Evolutionary conservation across 2,888 invertebrate genomes (phyloP).

Genomic region (Zhuqinia jingwanae): DNA sequence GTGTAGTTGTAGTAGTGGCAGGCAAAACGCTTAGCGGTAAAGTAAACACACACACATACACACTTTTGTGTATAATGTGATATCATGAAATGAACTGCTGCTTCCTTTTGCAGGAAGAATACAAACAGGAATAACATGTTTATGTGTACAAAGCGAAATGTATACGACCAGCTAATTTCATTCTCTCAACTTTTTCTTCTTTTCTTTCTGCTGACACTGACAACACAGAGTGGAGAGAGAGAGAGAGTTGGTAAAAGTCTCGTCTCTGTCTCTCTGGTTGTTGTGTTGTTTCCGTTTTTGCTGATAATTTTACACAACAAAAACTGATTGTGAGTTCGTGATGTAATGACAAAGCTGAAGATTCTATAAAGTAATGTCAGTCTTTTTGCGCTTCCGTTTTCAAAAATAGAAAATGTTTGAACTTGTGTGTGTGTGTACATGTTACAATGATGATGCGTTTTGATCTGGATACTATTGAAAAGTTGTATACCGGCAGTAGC

Average conservation of each 20-base stretch:
- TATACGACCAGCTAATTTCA: slow-evolving; percentile 38
- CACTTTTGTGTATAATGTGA: neutral
- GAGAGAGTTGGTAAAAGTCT: too few relatives aligned
- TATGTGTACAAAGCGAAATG: slow-evolving; percentile 28
- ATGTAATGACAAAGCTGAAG: slow-evolving; percentile 44
- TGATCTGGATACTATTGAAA: neutral
- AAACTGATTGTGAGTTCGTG: slow-evolving; percentile 27
- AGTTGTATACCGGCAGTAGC: neutral
- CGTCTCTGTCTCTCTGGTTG: neutral
- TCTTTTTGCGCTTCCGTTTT: neutral
- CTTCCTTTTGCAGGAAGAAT: neutral
- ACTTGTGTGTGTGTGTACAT: neutral
- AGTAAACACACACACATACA: slow-evolving; percentile 29
- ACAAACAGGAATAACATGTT: slow-evolving; percentile 23
- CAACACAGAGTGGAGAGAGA: neutral
- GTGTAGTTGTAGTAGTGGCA: neutral
- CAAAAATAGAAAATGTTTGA: slow-evolving; percentile 11
- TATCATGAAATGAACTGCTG: neutral
- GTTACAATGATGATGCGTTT: neutral
- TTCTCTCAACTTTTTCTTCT: slow-evolving; percentile 25
- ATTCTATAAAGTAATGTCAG: slow-evolving; percentile 13
- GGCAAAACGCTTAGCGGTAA: slow-evolving; percentile 22
- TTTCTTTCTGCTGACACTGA: neutral
- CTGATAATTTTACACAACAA: slow-evolving; percentile 22
- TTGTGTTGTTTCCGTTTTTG: slow-evolving; percentile 16